phyloP scores from a whole-genome alignment of 1,140 invertebrate genomes.

The Cydia strobilella region DNA sequence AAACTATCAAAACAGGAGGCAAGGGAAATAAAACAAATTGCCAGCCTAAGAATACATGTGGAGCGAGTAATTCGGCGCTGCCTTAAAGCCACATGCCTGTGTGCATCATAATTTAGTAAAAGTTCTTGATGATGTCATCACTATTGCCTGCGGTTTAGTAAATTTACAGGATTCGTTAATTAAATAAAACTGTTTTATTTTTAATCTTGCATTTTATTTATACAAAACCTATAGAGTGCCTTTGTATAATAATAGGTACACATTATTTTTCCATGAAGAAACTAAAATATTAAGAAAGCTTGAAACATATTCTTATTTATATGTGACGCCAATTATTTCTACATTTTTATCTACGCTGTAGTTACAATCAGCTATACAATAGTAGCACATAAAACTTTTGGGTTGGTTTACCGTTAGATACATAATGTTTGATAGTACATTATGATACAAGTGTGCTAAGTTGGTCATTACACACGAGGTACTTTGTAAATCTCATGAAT shows the following conservation, averaged over 20 bases:
- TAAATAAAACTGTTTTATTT: conserved; percentile 34
- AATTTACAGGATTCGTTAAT: conserved; percentile 55
- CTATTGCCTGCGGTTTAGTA: conserved; percentile 48
- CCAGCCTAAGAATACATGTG: conserved; percentile 66
- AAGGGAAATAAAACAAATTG: conserved; percentile 54
- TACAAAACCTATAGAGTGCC: too few relatives aligned
- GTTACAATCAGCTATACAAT: conserved; percentile 47
- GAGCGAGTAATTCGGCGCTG: conserved; percentile 60
- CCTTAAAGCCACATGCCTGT: conserved; percentile 61
- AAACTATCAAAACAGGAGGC: conserved; percentile 35
- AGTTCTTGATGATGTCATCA: conserved; percentile 43
- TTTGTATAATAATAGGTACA: too few relatives aligned
- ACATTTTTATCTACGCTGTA: too few relatives aligned
- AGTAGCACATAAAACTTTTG: conserved; percentile 26
- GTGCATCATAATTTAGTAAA: conserved; percentile 49
- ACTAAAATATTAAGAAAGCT: too few relatives aligned
- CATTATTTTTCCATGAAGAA: too few relatives aligned
- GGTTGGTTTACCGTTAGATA: too few relatives aligned
- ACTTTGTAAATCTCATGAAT: too few relatives aligned
- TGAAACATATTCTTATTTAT: conserved; percentile 40
- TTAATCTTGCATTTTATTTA: conserved; percentile 42
- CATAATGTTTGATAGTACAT: too few relatives aligned
- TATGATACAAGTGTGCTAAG: too few relatives aligned
- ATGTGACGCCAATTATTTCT: conserved; percentile 36
- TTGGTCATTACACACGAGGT: too few relatives aligned